Evolutionary conservation across 2,113 vertebrate species (phyloP), one percentile per base, ranked within the genome.

Genomic region (Actinemys pallida): DNA sequence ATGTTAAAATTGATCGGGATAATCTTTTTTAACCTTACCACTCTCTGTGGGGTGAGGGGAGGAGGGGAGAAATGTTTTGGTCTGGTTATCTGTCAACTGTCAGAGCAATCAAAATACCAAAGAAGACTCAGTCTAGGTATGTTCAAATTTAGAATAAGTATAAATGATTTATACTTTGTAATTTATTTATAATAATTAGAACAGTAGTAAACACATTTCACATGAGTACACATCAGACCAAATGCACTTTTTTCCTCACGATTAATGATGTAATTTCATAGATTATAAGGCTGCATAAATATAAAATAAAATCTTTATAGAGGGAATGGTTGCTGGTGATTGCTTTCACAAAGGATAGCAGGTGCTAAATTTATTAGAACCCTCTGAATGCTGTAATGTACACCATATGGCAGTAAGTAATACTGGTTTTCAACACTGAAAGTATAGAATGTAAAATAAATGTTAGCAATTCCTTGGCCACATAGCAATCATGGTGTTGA

Each of bases 1-100:
- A 29, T 50, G 35, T 90, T 86, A 88, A 53, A 10, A 16, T 31
- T 90, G 24, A 79, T 52, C 92, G 35, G 49, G 80, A 72, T 62
- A 78, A 81, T 16, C 4, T 45, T 0, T 0, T 83, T 90, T 94
- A 45, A 90, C 50, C 50, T 72, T 81, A 78, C 19, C 9, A 88
- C 87, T 92, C n/a, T 0, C n/a, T 0, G 0, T 57, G 76, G 83
- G 3, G 2, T 8, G 52, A 47, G 53, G 56, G 6, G 45, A 45
- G 45, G 45, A 45, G 45, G 45, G 45, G 45, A 45, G 45, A 45
- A 11, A 35, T n/a, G 35, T 72, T 72, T 72, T 72, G 13, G 1
- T 1, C 0, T 20, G 92, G 59, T 54, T 86, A 88, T 35, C 45
- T 52, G 3, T 69, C 90, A 88, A 35, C 88, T 49, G n/a, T 0